Base-by-base conservation (phyloP, 1,140 invertebrate genomes). In the Dufourea novaeangliae region DNA sequence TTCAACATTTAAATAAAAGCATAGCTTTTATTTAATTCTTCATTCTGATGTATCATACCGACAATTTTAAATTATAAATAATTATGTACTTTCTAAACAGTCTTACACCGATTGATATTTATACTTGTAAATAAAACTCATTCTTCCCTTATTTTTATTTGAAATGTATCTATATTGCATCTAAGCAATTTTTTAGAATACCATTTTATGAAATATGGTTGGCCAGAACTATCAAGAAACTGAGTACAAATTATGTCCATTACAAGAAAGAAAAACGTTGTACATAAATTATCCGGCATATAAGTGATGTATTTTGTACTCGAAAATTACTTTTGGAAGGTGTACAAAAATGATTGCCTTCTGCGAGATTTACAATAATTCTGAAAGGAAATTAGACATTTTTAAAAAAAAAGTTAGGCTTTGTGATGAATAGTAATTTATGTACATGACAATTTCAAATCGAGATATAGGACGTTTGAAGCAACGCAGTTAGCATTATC, bases 211-310 rank as follows among this genome's bases (percentile, higher is more conserved):
- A 39, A 57, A 10, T 29, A 50, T 50, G 57, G 44, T 73, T 54
- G 54, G 37, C 27, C 71, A 62, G 12, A 44, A 84, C 50, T 62
- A 78, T 83, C 67, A 64, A 83, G 63, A 71, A 83, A 75, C 67
- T 79, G 76, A 84, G 81, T 84, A 84, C 83, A 84, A 84, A 80
- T 76, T 80, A 59, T 80, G 78, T 84, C 81, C 63, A 83, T 83
- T 80, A 83, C 27, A n/a, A 78, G 17, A 37, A 82, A 44, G 63
- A 52, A 80, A 56, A 27, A 54, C 29, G 50, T 78, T 84, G 78
- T 84, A 84, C 22, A 84, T 84, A 83, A 44, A 67, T 56, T 64
- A 59, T 59, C n/a, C n/a, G 67, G 41, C 44, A 56, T 67, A 41
- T 70, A 64, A 62, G 63, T 20, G 52, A 64, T 77, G 78, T 76